A percentile compares a stretch with the other conserved stretches of the same genome.
These are phyloP conservation scores for Leucozona laternaria DNA, from an alignment of 2,888 invertebrate genomes.

Conservation along the genomic window DNA sequence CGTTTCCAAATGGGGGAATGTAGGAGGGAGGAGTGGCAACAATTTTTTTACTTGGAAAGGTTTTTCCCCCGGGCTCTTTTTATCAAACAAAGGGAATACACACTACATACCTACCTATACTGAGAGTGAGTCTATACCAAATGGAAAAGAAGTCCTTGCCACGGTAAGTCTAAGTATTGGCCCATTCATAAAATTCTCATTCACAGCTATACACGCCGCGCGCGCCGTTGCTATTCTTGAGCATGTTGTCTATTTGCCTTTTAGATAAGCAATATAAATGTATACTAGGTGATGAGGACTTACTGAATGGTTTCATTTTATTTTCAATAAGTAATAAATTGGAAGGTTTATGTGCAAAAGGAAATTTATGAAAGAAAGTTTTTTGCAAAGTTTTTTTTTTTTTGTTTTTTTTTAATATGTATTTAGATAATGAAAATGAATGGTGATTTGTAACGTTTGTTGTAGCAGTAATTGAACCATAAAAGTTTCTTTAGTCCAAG, in stretches of 20 bases:
- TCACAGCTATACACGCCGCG: neutral
- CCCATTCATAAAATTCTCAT: conserved; percentile 31
- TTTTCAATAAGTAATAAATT: conserved; percentile 19
- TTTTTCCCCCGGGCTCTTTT: neutral
- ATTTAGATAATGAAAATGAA: neutral
- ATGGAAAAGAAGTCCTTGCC: conserved; percentile 19
- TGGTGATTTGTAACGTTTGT: neutral
- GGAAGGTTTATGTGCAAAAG: neutral
- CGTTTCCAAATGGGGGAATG: neutral
- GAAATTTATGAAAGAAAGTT: conserved; percentile 18
- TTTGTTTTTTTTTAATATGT: neutral
- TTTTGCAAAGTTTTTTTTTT: neutral
- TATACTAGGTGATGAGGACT: neutral
- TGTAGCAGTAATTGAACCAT: neutral
- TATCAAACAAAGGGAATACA: neutral
- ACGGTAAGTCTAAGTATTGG: conserved; percentile 17
- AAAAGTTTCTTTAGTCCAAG: neutral
- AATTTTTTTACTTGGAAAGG: neutral
- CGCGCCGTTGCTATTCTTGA: neutral
- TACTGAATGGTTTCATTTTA: conserved; percentile 4
- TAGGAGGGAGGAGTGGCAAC: neutral
- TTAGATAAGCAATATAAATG: conserved; percentile 12
- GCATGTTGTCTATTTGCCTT: conserved; percentile 12
- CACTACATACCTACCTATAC: too few relatives aligned
- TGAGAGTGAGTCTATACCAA: neutral